A percentile compares a stretch with the other conserved stretches of the same genome.
Conservation (phyloP, 2,888 invertebrate genomes). For the Diarsia dahlii region DNA sequence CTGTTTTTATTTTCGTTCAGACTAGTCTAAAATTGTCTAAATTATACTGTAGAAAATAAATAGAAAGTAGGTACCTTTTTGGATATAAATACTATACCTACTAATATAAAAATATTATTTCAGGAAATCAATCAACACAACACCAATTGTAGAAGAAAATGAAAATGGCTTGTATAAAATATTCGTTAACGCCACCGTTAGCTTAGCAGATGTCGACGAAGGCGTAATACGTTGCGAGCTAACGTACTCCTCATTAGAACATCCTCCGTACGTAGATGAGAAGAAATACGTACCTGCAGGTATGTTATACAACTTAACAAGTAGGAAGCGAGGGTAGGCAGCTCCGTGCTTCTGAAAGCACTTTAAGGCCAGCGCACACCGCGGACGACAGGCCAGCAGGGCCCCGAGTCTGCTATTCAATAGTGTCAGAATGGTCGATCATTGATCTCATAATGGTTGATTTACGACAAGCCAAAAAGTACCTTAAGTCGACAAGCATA, state of each 20-base stretch:
- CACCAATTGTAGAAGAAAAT: conserved; percentile 66
- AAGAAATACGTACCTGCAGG: conserved; percentile 68
- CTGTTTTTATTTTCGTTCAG: background rate
- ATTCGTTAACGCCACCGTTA: conserved; percentile 69
- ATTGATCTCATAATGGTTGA: too few species aligned
- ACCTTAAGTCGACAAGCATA: too few species aligned
- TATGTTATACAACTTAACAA: conserved; percentile 51
- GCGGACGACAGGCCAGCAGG: background rate
- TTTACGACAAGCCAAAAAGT: too few species aligned
- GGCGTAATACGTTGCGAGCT: conserved; percentile 79
- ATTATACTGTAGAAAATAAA: background rate
- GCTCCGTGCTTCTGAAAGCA: background rate
- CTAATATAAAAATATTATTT: conserved; percentile 34
- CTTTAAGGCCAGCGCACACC: background rate
- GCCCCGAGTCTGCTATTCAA: too few species aligned
- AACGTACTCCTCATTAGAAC: conserved; percentile 65
- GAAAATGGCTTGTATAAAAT: conserved; percentile 74
- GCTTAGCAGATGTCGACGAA: conserved; percentile 64
- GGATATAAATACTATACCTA: background rate
- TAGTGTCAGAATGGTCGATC: too few species aligned
- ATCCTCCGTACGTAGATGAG: conserved; percentile 69
- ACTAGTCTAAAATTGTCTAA: background rate
- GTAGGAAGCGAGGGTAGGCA: background rate
- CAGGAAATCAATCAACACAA: conserved; percentile 69
- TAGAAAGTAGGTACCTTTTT: background rate